A percentile compares a stretch with the other conserved stretches of the same genome.
Conservation (phyloP, 2,113 vertebrate species). For the Platysteira castanea region DNA sequence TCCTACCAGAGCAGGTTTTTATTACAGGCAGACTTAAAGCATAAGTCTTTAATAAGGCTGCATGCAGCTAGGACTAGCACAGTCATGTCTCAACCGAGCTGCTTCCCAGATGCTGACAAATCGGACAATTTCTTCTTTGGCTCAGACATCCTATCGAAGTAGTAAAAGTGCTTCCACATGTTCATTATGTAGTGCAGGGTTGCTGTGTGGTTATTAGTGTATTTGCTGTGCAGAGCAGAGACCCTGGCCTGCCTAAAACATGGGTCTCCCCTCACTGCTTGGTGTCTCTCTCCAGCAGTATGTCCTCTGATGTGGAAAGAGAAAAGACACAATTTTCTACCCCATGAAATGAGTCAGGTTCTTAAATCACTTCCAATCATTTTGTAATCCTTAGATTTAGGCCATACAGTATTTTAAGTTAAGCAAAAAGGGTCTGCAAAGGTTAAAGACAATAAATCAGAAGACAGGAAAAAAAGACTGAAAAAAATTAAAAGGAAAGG, state of each 20-base stretch:
- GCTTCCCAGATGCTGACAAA: slow-evolving; percentile 65
- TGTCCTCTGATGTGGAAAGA: slow-evolving; percentile 3
- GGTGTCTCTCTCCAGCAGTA: not conserved
- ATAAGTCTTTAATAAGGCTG: slow-evolving; percentile 46
- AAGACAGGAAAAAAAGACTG: not conserved
- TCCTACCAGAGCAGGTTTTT: slow-evolving; percentile 3
- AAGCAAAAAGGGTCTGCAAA: not conserved
- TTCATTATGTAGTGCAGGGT: slow-evolving; percentile 21
- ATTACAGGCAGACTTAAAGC: slow-evolving; percentile 19
- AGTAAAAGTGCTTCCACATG: slow-evolving; percentile 61
- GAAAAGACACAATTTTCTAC: not conserved
- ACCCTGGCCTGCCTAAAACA: not conserved
- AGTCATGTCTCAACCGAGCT: slow-evolving; percentile 42
- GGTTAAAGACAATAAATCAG: slow-evolving; percentile 33
- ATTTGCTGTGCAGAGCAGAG: not conserved
- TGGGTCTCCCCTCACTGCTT: not conserved
- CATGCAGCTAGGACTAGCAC: slow-evolving; percentile 7
- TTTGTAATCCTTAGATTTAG: slow-evolving; percentile 32
- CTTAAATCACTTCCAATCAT: slow-evolving; percentile 42
- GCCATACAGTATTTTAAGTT: slow-evolving; percentile 7
- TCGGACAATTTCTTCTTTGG: slow-evolving; percentile 51
- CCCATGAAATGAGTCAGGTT: not conserved
- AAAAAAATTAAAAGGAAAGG: not conserved
- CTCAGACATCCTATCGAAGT: not conserved
- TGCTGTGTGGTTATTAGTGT: slow-evolving; percentile 40